phyloP scores from a whole-genome alignment of 2,888 invertebrate species.

The Adineta ricciae region DNA sequence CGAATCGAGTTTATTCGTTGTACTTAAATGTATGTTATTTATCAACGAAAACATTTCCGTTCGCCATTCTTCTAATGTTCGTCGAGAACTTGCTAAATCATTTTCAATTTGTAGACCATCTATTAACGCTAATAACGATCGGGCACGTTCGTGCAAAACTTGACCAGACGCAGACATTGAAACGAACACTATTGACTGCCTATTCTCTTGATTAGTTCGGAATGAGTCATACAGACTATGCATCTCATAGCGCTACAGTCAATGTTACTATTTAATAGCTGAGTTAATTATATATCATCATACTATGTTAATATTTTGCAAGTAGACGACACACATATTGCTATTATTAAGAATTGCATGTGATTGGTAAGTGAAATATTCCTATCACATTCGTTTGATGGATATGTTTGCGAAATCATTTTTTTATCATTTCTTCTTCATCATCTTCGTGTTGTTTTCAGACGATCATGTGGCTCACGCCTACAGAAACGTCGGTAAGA shows the following conservation, averaged over 20 bases:
- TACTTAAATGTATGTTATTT: neutral
- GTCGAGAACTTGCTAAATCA: neutral
- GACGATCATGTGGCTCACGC: neutral
- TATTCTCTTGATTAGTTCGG: neutral
- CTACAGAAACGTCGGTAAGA: neutral
- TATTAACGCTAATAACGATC: neutral
- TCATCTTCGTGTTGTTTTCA: neutral
- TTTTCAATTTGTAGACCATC: neutral
- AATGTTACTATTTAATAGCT: neutral
- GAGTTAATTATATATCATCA: neutral
- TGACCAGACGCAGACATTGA: neutral
- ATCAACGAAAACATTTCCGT: neutral
- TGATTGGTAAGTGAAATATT: neutral
- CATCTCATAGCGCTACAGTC: neutral
- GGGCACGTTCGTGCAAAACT: neutral
- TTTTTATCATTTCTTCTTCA: neutral
- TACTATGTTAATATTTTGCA: neutral
- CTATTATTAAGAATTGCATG: neutral
- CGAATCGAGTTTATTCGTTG: neutral
- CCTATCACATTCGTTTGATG: neutral
- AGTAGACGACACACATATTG: too few species aligned
- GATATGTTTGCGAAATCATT: neutral
- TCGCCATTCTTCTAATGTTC: neutral
- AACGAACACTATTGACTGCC: neutral
- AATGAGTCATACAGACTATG: neutral